These are phyloP conservation scores for Ciconia nigra DNA, from an alignment of 2,797 vertebrate genomes.

Conservation along the genomic window DNA sequence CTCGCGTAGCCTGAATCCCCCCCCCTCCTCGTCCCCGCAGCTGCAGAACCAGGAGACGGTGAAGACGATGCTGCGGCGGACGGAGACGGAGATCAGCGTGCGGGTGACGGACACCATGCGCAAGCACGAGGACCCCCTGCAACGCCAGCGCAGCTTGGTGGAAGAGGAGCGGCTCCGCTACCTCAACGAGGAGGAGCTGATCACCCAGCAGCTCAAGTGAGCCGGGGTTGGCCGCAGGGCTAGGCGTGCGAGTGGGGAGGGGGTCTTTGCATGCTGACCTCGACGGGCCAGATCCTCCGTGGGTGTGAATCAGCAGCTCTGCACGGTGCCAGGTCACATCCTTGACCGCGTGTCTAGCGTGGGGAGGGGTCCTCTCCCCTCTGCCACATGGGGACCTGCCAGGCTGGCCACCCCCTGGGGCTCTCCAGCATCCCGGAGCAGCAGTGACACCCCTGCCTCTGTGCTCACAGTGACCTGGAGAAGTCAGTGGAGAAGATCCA, in stretches of 20 bases:
- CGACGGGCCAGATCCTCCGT: fast-evolving
- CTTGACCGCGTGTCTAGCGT: fast-evolving
- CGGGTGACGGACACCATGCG: slow-evolving; percentile 90
- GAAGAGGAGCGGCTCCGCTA: slow-evolving; percentile 97
- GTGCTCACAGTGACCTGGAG: slow-evolving; percentile 88
- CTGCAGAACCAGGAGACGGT: slow-evolving; percentile 93
- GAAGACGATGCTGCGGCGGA: slow-evolving; percentile 88
- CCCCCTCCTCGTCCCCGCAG: slow-evolving; percentile 55
- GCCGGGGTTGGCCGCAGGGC: not conserved
- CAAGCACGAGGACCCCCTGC: slow-evolving; percentile 96
- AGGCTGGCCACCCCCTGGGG: not conserved
- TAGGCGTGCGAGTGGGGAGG: fast-evolving
- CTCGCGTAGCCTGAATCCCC: not conserved
- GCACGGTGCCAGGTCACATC: fast-evolving
- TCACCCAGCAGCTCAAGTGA: slow-evolving; percentile 98
- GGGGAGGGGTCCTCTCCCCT: not conserved
- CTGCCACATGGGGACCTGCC: fast-evolving
- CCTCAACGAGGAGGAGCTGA: slow-evolving; percentile 97
- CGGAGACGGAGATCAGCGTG: slow-evolving; percentile 90
- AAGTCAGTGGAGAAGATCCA: slow-evolving; percentile 96
- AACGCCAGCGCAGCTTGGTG: slow-evolving; percentile 96
- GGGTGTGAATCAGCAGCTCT: not conserved
- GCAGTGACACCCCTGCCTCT: not conserved
- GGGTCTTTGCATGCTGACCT: no score
- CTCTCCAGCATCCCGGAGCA: not conserved